Conservation (phyloP, 2,888 invertebrate genomes). For the Aromia moschata region DNA sequence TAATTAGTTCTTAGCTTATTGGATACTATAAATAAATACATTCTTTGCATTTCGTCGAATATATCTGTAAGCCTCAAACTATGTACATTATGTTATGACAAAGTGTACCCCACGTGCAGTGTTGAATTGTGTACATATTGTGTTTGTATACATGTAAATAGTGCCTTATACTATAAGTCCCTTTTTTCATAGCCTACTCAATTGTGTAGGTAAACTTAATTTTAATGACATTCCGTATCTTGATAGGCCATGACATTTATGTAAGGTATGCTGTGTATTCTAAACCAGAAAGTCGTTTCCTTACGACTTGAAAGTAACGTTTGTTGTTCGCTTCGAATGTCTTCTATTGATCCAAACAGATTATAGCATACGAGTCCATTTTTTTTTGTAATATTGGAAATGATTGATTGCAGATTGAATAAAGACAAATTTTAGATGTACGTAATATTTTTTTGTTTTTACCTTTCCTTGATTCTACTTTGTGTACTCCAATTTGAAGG, state of each 20-base stretch:
- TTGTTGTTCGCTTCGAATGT: background rate
- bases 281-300: background rate
- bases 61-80: too few species aligned
- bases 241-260: background rate
- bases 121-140: background rate
- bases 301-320: background rate
- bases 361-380: background rate
- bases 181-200: conserved; percentile 2
- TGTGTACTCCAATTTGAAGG: too few species aligned
- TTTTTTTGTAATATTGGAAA: background rate
- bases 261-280: conserved; percentile 8
- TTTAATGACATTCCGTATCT: background rate
- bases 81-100: too few species aligned
- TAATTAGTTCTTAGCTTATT: too few species aligned
- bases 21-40: too few species aligned
- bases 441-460: too few species aligned
- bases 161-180: conserved; percentile 12
- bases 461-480: too few species aligned
- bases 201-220: background rate
- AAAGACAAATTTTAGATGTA: background rate
- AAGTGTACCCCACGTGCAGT: background rate
- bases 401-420: conserved; percentile 4
- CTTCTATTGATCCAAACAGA: background rate
- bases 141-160: conserved; percentile 5
- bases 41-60: too few species aligned